A percentile compares a stretch with the other conserved stretches of the same genome.
These are phyloP conservation scores for Prosopocoilus inquinatus DNA, from an alignment of 2,888 invertebrate species.

Conservation along the genomic window DNA sequence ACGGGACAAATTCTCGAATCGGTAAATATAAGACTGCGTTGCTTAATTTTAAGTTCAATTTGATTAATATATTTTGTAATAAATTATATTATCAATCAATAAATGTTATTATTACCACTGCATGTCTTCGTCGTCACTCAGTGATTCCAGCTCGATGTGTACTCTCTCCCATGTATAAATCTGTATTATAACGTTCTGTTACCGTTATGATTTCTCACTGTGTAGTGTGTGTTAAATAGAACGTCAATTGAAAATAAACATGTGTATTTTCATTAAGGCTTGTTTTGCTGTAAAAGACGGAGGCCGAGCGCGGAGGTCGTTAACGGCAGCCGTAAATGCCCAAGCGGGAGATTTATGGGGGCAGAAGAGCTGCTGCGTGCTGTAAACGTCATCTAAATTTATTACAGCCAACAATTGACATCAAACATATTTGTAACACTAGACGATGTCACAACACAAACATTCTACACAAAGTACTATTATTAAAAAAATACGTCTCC, in stretches of 20 bases:
- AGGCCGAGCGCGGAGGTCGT: neutral
- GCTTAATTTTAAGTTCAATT: constrained; percentile 2
- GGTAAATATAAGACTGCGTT: constrained; percentile 10
- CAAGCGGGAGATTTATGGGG: too few species aligned
- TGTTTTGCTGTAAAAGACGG: neutral
- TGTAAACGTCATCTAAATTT: too few species aligned
- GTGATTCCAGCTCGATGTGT: neutral
- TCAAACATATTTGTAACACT: too few species aligned
- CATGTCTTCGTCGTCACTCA: neutral
- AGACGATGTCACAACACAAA: too few species aligned
- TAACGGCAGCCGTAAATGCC: neutral
- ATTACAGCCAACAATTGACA: too few species aligned
- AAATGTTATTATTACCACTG: constrained; percentile 1
- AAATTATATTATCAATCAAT: constrained; percentile 1
- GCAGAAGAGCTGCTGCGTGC: too few species aligned
- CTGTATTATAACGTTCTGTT: neutral
- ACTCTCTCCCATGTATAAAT: constrained; percentile 1
- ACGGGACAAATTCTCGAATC: neutral
- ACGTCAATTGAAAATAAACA: constrained; percentile 5
- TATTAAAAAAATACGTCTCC: too few species aligned
- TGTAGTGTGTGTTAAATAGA: constrained; percentile 9
- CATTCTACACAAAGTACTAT: too few species aligned
- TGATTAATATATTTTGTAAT: constrained; percentile 1
- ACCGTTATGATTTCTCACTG: neutral
- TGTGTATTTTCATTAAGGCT: constrained; percentile 10